These are phyloP conservation scores for Ctenomys sociabilis DNA, from an alignment of 2,113 vertebrate species.

Conservation along the genomic window DNA sequence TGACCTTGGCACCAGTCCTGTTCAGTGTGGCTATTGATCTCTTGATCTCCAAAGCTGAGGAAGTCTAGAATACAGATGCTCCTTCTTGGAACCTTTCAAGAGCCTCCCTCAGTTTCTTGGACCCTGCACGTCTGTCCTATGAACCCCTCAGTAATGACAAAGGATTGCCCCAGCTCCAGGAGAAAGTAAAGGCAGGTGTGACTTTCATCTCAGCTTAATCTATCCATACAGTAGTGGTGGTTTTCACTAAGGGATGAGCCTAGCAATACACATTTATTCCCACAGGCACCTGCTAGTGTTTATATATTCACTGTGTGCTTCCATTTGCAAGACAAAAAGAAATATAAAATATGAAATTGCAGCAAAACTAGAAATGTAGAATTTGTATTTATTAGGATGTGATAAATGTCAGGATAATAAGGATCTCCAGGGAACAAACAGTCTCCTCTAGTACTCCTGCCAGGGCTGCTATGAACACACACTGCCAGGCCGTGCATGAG, in stretches of 20 bases:
- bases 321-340: slow-evolving; percentile 64
- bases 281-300: background rate
- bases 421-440: slow-evolving; percentile 65
- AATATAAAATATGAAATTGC: slow-evolving; percentile 51
- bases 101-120: background rate
- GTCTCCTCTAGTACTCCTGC: slow-evolving; percentile 59
- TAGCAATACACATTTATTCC: background rate
- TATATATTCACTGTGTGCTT: background rate
- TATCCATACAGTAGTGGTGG: background rate
- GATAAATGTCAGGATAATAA: slow-evolving; percentile 74
- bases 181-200: background rate
- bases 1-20: no score
- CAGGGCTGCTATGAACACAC: slow-evolving; percentile 58
- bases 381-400: slow-evolving; percentile 71
- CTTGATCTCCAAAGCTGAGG: background rate
- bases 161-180: background rate
- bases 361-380: slow-evolving; percentile 49
- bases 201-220: background rate
- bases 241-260: background rate
- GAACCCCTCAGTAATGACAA: accelerated
- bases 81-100: background rate
- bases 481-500: slow-evolving; percentile 69
- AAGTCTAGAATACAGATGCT: background rate
- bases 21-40: background rate
- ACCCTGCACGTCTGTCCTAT: background rate